Percentiles rank a stretch among this genome's conserved stretches.
Conservation (phyloP, 1,140 invertebrate species). For the Drosophila navojoa region DNA sequence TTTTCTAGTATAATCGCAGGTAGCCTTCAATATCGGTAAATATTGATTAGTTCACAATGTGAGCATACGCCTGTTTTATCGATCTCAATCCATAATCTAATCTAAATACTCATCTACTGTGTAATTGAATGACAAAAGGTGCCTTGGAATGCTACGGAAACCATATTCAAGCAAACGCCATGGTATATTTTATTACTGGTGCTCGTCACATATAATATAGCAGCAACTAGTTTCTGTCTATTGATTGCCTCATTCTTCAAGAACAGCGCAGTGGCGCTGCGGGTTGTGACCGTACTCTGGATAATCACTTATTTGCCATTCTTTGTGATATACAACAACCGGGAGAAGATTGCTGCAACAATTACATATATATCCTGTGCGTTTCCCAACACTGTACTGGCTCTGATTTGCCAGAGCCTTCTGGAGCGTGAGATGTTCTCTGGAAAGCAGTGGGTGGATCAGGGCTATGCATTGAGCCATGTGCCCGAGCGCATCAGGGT, state of each 20-base stretch:
- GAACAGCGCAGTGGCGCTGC: conserved; percentile 33
- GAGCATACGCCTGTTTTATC: too few relatives aligned
- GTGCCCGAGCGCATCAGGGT: conserved; percentile 5
- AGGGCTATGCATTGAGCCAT: conserved; percentile 15
- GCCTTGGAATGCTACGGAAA: conserved; percentile 45
- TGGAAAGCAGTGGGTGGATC: conserved; percentile 9
- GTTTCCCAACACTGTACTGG: conserved; percentile 55
- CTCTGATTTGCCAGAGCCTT: conserved; percentile 32
- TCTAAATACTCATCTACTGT: too few relatives aligned
- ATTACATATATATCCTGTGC: conserved; percentile 23
- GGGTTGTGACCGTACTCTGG: conserved; percentile 49
- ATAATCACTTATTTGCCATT: conserved; percentile 54
- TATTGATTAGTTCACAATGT: too few relatives aligned
- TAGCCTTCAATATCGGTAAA: too few relatives aligned
- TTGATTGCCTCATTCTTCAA: conserved; percentile 62
- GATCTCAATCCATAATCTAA: too few relatives aligned
- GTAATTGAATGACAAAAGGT: conserved; percentile 31
- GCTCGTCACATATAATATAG: conserved; percentile 42
- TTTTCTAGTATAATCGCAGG: too few relatives aligned
- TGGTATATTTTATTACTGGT: conserved; percentile 43
- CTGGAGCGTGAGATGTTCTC: conserved; percentile 51
- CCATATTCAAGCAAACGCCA: conserved; percentile 47
- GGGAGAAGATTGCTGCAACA: neutral
- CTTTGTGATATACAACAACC: conserved; percentile 51
- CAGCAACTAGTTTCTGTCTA: conserved; percentile 30